Evolutionary conservation across 2,888 invertebrate genomes (phyloP), one percentile per base, ranked within the genome.

Genomic region (Melinaea menophilus): DNA sequence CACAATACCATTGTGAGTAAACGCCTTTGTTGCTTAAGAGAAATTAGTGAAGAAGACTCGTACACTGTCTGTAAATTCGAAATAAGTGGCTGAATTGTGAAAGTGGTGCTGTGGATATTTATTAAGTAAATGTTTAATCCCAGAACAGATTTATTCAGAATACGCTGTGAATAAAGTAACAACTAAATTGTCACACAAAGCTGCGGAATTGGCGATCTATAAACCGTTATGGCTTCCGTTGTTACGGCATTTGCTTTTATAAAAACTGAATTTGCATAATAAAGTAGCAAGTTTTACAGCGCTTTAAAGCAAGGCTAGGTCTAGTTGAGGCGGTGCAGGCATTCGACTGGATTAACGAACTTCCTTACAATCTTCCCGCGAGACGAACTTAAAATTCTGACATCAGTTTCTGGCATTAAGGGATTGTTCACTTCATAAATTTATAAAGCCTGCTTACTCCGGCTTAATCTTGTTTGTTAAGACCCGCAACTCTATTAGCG

Each of bases 391-490:
- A 81, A 87, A 86, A 85, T 84, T 86, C 84, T 81, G 78, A 82
- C 84, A 85, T 85, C 81, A 82, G 84, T 82, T 85, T 83, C 71
- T 73, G 76, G 81, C 80, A 82, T 86, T 84, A 85, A 84, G 77
- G 79, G 80, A 81, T 84, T 71, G 69, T 72, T 75, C 77, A 71
- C 76, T 79, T 77, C 80, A 82, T 83, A 84, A 85, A 86, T 75
- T 74, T 80, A 83, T 84, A 80, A 86, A 80, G 75, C 79, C 77
- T 71, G 78, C 78, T 82, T 81, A 78, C 80, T 78, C 73, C 73
- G 74, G 77, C 76, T 79, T 84, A 86, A 87, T 88, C 84, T 80
- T 83, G 80, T 85, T 86, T 85, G 81, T 83, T 85, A 85, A 86
- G 67, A 70, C 80, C 82, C 79, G 74, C 76, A 78, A 81, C 82